These are phyloP conservation scores for Sepioteuthis lessoniana DNA, from an alignment of 2,888 invertebrate species.

Conservation along the genomic window DNA sequence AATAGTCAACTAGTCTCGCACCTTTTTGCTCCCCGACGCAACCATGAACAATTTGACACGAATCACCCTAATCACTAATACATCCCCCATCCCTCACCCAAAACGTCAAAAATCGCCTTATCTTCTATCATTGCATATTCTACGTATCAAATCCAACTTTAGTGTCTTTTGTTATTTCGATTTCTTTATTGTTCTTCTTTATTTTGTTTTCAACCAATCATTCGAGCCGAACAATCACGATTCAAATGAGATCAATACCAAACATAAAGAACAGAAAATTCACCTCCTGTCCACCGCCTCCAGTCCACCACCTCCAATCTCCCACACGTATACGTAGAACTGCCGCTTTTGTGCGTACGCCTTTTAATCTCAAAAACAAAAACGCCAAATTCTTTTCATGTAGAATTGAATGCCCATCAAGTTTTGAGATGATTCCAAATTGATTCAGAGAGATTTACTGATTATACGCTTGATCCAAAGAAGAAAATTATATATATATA, in stretches of 20 bases:
- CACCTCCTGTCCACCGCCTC: neutral
- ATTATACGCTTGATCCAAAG: neutral
- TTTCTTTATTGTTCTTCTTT: neutral
- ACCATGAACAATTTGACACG: no score
- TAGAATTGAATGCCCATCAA: neutral
- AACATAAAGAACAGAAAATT: neutral
- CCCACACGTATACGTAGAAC: neutral
- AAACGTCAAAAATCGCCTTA: no score
- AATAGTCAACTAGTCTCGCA: no score
- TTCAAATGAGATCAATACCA: neutral
- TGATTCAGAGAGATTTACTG: constrained; percentile 33
- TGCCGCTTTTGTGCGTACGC: no score
- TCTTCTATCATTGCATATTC: no score
- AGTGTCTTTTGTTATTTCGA: no score
- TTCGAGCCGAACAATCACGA: neutral
- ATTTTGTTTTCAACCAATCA: neutral
- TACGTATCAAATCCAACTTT: no score
- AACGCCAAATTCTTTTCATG: neutral
- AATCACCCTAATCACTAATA: no score
- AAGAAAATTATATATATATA: neutral
- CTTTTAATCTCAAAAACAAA: neutral
- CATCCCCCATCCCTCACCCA: no score
- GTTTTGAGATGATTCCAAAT: neutral
- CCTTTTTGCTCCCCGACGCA: no score
- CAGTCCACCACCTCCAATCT: no score